Base-by-base conservation (phyloP, 1,140 invertebrate species). In the Trypoxylus dichotomus region DNA sequence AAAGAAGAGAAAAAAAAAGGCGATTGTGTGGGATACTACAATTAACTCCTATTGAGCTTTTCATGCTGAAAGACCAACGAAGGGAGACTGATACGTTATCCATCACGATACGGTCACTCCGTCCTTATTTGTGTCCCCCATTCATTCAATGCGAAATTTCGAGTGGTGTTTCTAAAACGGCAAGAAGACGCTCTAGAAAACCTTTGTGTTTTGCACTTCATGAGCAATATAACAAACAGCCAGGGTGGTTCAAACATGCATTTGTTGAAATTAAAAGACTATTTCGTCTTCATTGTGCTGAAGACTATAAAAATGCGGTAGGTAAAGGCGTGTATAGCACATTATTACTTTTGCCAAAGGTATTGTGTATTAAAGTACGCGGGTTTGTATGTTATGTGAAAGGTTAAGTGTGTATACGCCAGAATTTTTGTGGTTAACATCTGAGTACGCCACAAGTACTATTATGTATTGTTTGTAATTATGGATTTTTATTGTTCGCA, bases 11-110 rank as follows among this genome's bases (percentile, higher is more conserved):
- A 2, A 37, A 37, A 37, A 0, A 37, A 37, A 58, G 47, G 2
- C 19, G 21, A 63, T 63, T 63, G 60, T 63, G 60, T 24, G 60
- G 60, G 60, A 63, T 63, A 24, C 54, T 27, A 63, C 60, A 63
- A 63, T 63, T 63, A 63, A 63, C 60, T 63, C 60, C 60, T 63
- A 63, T 63, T 63, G 60, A 63, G 21, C 19, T 47, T 63, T 19
- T 24, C 7, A 58, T 3, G 7, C 1, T 24, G 6, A 25, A 63
- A 24, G 0, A 8, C 32, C 10, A 63, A 1, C 1, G 60, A 24
- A 24, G 19, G 10, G 60, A 63, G 19, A 63, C 60, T 19, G 60
- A 63, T 63, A 63, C 6, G 19, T 63, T 19, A 63, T 63, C 60
- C 60, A 15, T 47, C 13, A 47, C 11, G 43, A 3, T 2, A 37